Evolutionary conservation across 2,888 invertebrate genomes (phyloP).

Genomic region (Chymomyza procnemis): DNA sequence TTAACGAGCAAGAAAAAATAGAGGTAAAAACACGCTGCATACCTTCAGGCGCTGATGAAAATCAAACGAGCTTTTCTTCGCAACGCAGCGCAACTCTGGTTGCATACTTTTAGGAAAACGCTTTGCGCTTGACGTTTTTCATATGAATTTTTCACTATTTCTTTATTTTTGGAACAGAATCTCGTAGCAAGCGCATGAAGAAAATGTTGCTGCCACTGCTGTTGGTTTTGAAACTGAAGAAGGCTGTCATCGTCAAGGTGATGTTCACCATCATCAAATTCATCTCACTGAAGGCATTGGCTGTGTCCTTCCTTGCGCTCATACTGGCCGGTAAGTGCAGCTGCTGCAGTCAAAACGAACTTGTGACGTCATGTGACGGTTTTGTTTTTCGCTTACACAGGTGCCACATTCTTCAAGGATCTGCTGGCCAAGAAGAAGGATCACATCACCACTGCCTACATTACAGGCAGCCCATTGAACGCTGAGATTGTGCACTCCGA

Average conservation of each 20-base stretch:
- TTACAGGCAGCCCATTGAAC: constrained; percentile 78
- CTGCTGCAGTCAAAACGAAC: neutral
- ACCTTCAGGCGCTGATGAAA: constrained; percentile 24
- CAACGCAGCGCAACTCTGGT: neutral
- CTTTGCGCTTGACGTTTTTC: neutral
- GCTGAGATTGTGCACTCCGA: constrained; percentile 79
- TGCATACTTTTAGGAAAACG: constrained; percentile 16
- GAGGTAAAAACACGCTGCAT: constrained; percentile 37
- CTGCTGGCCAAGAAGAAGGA: constrained; percentile 78
- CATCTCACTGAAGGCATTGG: constrained; percentile 83
- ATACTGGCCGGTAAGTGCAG: constrained; percentile 80
- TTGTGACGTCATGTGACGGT: neutral
- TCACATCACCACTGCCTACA: constrained; percentile 79
- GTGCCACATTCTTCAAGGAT: constrained; percentile 78
- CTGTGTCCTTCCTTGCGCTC: constrained; percentile 82
- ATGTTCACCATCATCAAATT: constrained; percentile 82
- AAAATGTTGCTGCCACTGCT: constrained; percentile 83
- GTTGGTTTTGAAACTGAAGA: constrained; percentile 82
- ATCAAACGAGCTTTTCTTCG: neutral
- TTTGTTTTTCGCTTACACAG: constrained; percentile 39
- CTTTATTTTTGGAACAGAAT: too few relatives aligned
- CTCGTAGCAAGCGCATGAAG: constrained; percentile 82
- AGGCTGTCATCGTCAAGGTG: constrained; percentile 82
- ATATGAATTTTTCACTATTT: neutral
- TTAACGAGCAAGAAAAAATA: neutral